Conservation (phyloP, 2,113 vertebrate genomes). For the Geothlypis trichas region DNA sequence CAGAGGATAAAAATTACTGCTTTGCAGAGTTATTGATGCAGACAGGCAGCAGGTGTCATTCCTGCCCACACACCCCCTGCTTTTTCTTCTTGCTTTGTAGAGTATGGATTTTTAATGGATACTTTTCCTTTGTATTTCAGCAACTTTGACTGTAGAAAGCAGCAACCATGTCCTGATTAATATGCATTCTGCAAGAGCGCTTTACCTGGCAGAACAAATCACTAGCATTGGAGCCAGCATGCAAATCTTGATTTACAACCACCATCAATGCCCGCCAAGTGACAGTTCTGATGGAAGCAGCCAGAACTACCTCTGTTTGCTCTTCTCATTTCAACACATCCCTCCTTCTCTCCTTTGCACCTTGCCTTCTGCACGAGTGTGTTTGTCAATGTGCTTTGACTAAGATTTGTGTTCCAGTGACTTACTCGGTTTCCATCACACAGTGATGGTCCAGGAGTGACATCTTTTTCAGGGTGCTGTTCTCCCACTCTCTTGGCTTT, state of each 20-base stretch:
- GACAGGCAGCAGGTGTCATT: neutral
- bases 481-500: neutral
- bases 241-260: constrained; percentile 68
- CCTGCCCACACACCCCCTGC: neutral
- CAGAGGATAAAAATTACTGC: neutral
- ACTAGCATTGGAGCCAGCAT: neutral
- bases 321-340: constrained; percentile 17
- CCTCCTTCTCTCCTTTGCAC: neutral
- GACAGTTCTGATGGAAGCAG: constrained; percentile 15
- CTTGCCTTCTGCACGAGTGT: neutral
- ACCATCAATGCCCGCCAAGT: constrained; percentile 26
- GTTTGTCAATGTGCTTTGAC: neutral
- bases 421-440: constrained; percentile 17
- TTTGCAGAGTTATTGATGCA: neutral
- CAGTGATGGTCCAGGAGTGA: constrained; percentile 59
- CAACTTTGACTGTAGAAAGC: neutral
- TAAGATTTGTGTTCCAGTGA: constrained; percentile 32
- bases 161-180: constrained; percentile 19
- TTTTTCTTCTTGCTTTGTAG: neutral
- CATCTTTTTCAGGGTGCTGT: constrained; percentile 42
- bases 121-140: constrained; percentile 25
- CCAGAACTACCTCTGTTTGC: constrained; percentile 39
- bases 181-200: neutral
- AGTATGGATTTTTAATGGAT: constrained; percentile 23
- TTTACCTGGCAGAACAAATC: constrained; percentile 49